Evolutionary conservation across 2,888 invertebrate species (phyloP).

Genomic region (Cabera pusaria): DNA sequence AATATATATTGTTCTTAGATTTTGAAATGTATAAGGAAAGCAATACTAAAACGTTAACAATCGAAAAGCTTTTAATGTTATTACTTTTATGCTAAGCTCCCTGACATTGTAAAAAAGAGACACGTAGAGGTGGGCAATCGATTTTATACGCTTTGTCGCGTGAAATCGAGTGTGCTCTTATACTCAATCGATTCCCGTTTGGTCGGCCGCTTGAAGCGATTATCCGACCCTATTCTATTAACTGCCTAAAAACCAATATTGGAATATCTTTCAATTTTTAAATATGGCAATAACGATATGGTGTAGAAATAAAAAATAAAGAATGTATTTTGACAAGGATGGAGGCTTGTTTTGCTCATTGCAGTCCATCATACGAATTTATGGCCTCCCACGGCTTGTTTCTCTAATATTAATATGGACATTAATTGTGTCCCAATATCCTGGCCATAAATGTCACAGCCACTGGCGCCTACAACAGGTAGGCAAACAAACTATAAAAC

Average conservation of each 20-base stretch:
- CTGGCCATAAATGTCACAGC: slow-evolving; percentile 78
- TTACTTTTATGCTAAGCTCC: slow-evolving; percentile 37
- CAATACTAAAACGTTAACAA: too few species aligned
- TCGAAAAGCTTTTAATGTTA: too few species aligned
- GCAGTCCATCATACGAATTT: slow-evolving; percentile 67
- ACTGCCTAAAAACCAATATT: slow-evolving; percentile 26
- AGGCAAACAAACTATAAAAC: slow-evolving; percentile 61
- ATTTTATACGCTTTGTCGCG: slow-evolving; percentile 69
- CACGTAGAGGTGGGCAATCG: slow-evolving; percentile 60
- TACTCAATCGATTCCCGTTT: slow-evolving; percentile 64
- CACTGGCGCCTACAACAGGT: slow-evolving; percentile 82
- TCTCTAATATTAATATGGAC: slow-evolving; percentile 79
- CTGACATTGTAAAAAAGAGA: slow-evolving; percentile 44
- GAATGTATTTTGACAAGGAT: slow-evolving; percentile 64
- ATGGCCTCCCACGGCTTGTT: slow-evolving; percentile 63
- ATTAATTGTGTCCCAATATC: slow-evolving; percentile 80
- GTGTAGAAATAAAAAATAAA: slow-evolving; percentile 43
- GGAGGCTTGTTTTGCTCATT: slow-evolving; percentile 47
- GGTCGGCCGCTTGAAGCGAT: slow-evolving; percentile 61
- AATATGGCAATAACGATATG: slow-evolving; percentile 13
- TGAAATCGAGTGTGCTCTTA: slow-evolving; percentile 73
- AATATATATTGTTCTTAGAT: too few species aligned
- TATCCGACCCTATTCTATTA: slow-evolving; percentile 55
- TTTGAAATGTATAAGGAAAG: too few species aligned
- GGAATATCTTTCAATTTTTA: slow-evolving; percentile 13